phyloP scores from a whole-genome alignment of 1,140 invertebrate genomes.

The Chrysopa pallens region DNA sequence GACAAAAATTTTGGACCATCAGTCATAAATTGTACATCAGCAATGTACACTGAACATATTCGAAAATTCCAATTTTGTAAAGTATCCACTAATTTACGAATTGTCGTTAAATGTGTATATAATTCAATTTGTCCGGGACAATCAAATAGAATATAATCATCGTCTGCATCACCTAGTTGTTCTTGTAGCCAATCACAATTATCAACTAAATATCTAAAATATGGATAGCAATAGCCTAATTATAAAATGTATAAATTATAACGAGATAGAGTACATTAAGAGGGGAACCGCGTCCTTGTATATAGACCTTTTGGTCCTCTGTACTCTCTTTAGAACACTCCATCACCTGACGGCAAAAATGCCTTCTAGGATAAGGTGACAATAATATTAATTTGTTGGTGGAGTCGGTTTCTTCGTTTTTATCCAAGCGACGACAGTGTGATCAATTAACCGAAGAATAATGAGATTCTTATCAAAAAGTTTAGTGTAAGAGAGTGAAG shows the following conservation, averaged over 20 bases:
- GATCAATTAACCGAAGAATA: no score
- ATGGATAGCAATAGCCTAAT: neutral
- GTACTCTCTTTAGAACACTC: no score
- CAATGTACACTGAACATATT: constrained; percentile 78
- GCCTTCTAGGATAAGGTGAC: no score
- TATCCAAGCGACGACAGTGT: no score
- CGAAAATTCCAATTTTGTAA: constrained; percentile 79
- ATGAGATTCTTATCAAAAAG: no score
- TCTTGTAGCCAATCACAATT: constrained; percentile 85
- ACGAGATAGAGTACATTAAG: no score
- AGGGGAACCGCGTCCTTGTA: neutral
- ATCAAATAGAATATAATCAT: constrained; percentile 97
- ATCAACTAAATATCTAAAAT: constrained; percentile 64
- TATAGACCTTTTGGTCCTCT: no score
- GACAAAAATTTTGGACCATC: constrained; percentile 93
- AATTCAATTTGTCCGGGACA: constrained; percentile 98
- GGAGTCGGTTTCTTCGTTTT: no score
- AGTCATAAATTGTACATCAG: constrained; percentile 95
- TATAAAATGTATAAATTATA: no score
- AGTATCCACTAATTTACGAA: constrained; percentile 62
- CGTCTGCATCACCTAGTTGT: constrained; percentile 55
- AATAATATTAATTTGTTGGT: no score
- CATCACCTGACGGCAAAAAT: no score
- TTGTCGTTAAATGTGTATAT: constrained; percentile 88
- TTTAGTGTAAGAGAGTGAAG: no score